Percentiles rank a stretch among this genome's conserved stretches.
phyloP scores from a whole-genome alignment of 2,113 vertebrate species.

The Cyprinodon brontotheroides region DNA sequence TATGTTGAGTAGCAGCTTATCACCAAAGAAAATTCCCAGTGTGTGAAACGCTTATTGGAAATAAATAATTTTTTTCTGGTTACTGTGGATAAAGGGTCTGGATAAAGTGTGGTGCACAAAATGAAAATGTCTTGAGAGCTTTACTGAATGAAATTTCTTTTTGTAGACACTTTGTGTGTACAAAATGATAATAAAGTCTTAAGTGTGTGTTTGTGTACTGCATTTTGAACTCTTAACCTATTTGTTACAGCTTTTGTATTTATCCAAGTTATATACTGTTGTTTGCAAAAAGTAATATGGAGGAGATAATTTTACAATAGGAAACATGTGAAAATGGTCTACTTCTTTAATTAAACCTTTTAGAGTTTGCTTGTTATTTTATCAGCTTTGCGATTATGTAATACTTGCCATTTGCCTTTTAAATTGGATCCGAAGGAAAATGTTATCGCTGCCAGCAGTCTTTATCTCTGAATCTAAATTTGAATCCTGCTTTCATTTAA shows the following conservation, averaged over 20 bases:
- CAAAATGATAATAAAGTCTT: no score
- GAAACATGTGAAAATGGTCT: constrained; percentile 20
- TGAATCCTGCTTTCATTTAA: constrained; percentile 51
- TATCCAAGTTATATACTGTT: neutral
- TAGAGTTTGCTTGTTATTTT: constrained; percentile 26
- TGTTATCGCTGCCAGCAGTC: constrained; percentile 10
- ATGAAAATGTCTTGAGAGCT: no score
- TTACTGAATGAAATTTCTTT: no score
- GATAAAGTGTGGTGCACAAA: no score
- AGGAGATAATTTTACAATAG: constrained; percentile 50
- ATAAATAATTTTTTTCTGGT: no score
- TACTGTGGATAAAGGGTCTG: no score
- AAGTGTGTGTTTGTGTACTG: no score
- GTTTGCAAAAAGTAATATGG: constrained; percentile 44
- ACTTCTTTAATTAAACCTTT: constrained; percentile 62
- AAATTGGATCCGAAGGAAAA: constrained; percentile 27
- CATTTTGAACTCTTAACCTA: neutral
- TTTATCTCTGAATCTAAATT: constrained; percentile 42
- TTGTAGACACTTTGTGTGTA: no score
- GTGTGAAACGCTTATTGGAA: no score
- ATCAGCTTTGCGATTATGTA: constrained; percentile 9
- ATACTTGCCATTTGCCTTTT: constrained; percentile 44
- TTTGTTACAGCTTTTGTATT: neutral
- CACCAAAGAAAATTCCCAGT: no score
- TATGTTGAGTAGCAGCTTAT: no score